Evolutionary conservation across 2,113 vertebrate genomes (phyloP).

Genomic region (Zosterops borbonicus): DNA sequence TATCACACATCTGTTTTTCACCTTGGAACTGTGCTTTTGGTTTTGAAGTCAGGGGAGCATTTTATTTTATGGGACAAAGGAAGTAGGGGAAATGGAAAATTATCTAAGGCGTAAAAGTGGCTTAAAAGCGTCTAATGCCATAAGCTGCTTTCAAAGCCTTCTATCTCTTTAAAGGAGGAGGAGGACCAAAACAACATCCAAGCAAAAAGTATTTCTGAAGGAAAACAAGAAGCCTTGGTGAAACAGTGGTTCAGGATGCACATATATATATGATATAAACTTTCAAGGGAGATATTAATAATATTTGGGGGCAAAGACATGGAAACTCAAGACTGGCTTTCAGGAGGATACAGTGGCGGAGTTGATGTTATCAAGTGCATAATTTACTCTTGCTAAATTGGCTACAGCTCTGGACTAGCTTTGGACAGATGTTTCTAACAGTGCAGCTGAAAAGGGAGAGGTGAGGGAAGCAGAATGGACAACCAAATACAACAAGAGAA

Average conservation of each 20-base stretch:
- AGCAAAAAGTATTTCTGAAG: not conserved
- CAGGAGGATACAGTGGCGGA: not conserved
- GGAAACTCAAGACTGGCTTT: not conserved
- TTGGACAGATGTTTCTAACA: not conserved
- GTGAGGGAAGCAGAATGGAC: not conserved
- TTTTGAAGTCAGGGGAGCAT: not conserved
- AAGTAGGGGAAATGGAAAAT: not conserved
- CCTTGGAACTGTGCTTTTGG: not conserved
- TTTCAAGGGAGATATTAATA: not conserved
- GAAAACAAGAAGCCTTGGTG: not conserved
- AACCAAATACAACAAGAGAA: not conserved
- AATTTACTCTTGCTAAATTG: not conserved
- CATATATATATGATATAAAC: not conserved
- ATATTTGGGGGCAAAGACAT: not conserved
- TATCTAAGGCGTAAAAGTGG: not conserved
- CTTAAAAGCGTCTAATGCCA: not conserved
- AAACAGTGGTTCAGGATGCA: not conserved
- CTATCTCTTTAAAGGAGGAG: not conserved
- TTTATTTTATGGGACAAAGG: not conserved
- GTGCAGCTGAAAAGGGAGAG: not conserved
- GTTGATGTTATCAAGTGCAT: fast-evolving
- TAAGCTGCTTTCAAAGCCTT: constrained; percentile 11
- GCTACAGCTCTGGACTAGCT: not conserved
- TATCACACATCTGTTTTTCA: not conserved
- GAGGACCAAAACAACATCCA: not conserved